phyloP scores from a whole-genome alignment of 2,797 vertebrate genomes.

The Rhinoraja longicauda region DNA sequence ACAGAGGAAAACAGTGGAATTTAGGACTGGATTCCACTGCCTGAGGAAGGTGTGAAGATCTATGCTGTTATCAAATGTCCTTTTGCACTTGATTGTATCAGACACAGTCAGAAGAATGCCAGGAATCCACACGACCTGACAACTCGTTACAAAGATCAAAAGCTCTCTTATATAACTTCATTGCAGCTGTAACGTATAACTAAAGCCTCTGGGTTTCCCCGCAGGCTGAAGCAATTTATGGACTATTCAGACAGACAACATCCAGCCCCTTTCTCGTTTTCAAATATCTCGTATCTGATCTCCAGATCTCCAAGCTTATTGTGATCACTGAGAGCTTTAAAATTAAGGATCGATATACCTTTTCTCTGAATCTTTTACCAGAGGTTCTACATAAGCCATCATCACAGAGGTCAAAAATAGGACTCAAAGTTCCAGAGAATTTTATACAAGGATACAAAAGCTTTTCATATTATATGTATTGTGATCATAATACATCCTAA shows the following conservation, averaged over 20 bases:
- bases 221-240: background rate
- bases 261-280: background rate
- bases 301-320: background rate
- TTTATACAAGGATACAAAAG: background rate
- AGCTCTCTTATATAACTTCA: background rate
- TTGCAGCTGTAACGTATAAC: background rate
- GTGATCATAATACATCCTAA: background rate
- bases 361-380: background rate
- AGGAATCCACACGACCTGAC: background rate
- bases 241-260: background rate
- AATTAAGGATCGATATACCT: background rate
- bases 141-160: background rate
- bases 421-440: background rate
- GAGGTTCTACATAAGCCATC: background rate
- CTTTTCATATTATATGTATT: background rate
- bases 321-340: background rate
- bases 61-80: constrained; percentile 44
- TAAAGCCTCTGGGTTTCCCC: background rate
- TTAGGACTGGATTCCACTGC: background rate
- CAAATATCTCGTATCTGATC: constrained; percentile 45
- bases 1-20: background rate
- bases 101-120: background rate
- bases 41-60: background rate
- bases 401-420: background rate
- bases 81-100: background rate